Conservation (phyloP, 2,888 invertebrate species). For the Argynnis bischoffii region DNA sequence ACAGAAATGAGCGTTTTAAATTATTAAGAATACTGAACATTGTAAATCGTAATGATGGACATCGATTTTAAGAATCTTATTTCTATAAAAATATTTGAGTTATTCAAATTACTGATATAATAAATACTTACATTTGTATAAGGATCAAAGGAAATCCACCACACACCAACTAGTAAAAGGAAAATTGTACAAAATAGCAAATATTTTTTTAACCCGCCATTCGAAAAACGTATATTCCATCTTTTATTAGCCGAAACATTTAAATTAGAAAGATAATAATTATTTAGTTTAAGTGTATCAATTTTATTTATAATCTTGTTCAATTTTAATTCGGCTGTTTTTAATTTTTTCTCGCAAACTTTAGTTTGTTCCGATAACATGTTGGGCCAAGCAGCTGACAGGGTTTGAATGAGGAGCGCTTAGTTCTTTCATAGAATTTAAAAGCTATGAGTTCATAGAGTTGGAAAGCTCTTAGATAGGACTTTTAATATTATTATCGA, state of each 20-base stretch:
- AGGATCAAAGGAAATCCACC: conserved; percentile 33
- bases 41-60: too few species aligned
- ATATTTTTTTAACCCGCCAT: conserved; percentile 17
- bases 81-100: not conserved
- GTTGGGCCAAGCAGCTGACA: conserved; percentile 34
- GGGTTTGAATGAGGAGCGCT: conserved; percentile 48
- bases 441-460: conserved; percentile 49
- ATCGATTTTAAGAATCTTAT: not conserved
- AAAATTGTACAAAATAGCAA: conserved; percentile 19
- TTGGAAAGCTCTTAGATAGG: conserved; percentile 27
- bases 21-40: too few species aligned
- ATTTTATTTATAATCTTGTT: conserved; percentile 66
- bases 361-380: conserved; percentile 57
- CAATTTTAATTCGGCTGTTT: conserved; percentile 65
- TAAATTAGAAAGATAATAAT: conserved; percentile 54
- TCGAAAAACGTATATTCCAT: conserved; percentile 1
- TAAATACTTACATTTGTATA: conserved; percentile 30
- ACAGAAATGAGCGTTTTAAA: too few species aligned
- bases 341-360: conserved; percentile 62
- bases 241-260: conserved; percentile 40
- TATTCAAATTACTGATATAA: not conserved
- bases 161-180: conserved; percentile 23
- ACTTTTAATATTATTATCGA: not conserved
- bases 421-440: conserved; percentile 46
- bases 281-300: conserved; percentile 56